Evolutionary conservation across 2,113 vertebrate genomes (phyloP).

Genomic region (Nesospiza acunhae): DNA sequence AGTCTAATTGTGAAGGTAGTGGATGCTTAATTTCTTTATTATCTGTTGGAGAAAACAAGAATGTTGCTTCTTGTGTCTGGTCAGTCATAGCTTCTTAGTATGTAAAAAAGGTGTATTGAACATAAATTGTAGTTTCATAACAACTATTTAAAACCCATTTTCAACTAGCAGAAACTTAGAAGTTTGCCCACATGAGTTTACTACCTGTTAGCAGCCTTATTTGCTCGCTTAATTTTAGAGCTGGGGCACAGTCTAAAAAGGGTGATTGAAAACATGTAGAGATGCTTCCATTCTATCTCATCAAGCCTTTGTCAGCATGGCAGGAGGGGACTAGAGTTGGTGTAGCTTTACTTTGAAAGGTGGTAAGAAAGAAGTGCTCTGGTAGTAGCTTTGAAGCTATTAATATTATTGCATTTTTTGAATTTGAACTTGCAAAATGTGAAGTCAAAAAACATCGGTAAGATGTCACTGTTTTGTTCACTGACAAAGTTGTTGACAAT

Average conservation of each 20-base stretch:
- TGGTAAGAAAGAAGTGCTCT: not conserved
- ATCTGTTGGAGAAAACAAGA: not conserved
- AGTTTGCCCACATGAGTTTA: not conserved
- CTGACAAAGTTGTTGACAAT: not conserved
- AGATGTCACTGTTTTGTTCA: not conserved
- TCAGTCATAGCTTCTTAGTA: not conserved
- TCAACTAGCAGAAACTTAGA: not conserved
- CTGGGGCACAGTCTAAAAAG: not conserved
- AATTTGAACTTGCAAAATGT: not conserved
- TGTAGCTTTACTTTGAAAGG: not conserved
- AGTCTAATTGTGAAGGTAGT: not conserved
- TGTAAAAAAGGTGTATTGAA: not conserved
- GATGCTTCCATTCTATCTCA: not conserved
- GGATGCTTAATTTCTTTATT: not conserved
- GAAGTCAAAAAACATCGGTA: not conserved
- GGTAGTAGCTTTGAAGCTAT: not conserved
- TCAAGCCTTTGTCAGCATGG: not conserved
- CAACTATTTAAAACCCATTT: not conserved
- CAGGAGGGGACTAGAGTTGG: not conserved
- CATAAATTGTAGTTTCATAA: not conserved
- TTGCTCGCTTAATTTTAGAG: not conserved
- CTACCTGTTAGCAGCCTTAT: not conserved
- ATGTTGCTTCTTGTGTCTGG: not conserved
- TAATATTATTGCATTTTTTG: not conserved
- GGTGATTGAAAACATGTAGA: not conserved